Evolutionary conservation across 2,113 vertebrate genomes (phyloP).

Genomic region (Mus spicilegus): DNA sequence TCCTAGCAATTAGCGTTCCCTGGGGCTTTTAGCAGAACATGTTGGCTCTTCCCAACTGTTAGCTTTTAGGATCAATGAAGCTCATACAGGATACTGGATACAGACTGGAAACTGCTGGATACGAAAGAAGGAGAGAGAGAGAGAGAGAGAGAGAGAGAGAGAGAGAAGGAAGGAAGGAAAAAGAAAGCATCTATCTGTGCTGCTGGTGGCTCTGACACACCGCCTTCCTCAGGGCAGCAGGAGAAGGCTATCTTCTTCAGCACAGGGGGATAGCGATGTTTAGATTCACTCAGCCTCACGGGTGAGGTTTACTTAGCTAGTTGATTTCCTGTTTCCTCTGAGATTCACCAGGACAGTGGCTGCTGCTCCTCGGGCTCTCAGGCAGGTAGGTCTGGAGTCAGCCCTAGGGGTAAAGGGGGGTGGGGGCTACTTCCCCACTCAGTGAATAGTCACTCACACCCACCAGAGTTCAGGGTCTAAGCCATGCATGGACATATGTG

Average conservation of each 20-base stretch:
- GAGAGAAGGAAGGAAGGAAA: fast-evolving
- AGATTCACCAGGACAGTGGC: background rate
- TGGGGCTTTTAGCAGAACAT: background rate
- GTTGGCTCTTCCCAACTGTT: background rate
- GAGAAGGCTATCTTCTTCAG: background rate
- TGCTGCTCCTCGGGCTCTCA: background rate
- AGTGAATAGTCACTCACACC: background rate
- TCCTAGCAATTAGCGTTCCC: background rate
- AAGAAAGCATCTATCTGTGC: background rate
- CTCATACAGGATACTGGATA: background rate
- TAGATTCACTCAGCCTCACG: background rate
- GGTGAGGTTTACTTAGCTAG: background rate
- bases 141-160: fast-evolving
- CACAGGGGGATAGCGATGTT: background rate
- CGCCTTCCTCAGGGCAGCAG: background rate
- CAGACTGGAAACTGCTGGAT: background rate
- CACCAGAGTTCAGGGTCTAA: background rate
- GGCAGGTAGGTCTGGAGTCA: background rate
- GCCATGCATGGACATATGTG: background rate
- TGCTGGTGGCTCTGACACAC: background rate
- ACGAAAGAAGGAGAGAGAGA: background rate
- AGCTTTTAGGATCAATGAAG: background rate
- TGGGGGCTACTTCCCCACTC: background rate
- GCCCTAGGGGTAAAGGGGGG: background rate
- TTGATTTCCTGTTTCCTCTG: background rate